These are phyloP conservation scores for Myiotriccus ornatus DNA, from an alignment of 2,797 vertebrate genomes.

Conservation along the genomic window DNA sequence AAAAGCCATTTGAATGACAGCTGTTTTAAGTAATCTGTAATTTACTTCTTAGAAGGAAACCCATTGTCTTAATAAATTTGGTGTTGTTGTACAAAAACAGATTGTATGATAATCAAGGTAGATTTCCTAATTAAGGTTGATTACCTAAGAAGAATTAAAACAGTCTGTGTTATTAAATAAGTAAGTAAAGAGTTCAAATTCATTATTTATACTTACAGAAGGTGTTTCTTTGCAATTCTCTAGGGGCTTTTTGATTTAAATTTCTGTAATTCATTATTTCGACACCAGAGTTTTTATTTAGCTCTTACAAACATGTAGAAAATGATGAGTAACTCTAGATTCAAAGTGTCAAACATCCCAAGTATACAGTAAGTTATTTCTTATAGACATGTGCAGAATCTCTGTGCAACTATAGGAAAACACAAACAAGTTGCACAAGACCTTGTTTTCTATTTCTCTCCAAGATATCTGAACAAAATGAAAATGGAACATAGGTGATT, in stretches of 20 bases:
- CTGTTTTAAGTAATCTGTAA: background rate
- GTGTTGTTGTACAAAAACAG: background rate
- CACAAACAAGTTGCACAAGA: background rate
- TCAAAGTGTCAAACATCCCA: background rate
- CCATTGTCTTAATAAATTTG: background rate
- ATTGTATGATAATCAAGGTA: background rate
- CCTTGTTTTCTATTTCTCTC: background rate
- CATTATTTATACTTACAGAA: background rate
- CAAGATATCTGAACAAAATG: background rate
- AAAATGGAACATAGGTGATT: background rate
- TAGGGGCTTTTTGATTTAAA: fast-evolving
- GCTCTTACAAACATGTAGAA: background rate
- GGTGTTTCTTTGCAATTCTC: background rate
- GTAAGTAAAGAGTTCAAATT: background rate
- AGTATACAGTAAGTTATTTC: background rate
- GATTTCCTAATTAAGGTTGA: background rate
- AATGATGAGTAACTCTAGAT: background rate
- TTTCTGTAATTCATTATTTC: background rate
- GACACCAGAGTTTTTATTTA: background rate
- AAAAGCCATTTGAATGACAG: background rate
- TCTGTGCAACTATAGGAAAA: background rate
- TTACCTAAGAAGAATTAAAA: background rate
- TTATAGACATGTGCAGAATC: background rate
- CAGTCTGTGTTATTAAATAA: background rate
- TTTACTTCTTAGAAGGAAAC: slow-evolving; percentile 1